phyloP scores from a whole-genome alignment of 1,140 invertebrate genomes.

The Pinna nobilis region DNA sequence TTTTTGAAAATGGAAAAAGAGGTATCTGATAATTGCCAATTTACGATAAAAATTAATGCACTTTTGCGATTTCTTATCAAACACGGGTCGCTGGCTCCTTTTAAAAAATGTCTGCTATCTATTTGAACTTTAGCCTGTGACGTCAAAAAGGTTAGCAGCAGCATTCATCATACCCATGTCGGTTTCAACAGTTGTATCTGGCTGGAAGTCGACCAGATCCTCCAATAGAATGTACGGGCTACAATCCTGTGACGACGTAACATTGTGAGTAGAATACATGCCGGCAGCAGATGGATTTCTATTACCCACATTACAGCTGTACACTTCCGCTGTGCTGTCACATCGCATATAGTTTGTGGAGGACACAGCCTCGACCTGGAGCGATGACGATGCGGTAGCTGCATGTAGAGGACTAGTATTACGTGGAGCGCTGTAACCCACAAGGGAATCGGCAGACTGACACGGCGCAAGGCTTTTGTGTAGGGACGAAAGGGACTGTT shows the following conservation, averaged over 20 bases:
- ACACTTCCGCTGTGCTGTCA: slow-evolving; percentile 44
- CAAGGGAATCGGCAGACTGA: slow-evolving; percentile 17
- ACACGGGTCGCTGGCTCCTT: no score
- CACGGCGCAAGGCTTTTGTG: slow-evolving; percentile 3
- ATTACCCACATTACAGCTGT: slow-evolving; percentile 23
- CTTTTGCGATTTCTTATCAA: no score
- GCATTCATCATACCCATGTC: slow-evolving; percentile 57
- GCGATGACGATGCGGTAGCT: slow-evolving; percentile 44
- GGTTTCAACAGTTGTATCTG: slow-evolving; percentile 53
- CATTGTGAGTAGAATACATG: slow-evolving; percentile 26
- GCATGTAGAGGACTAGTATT: slow-evolving; percentile 61
- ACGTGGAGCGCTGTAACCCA: slow-evolving; percentile 36
- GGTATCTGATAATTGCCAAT: no score
- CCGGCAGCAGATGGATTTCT: slow-evolving; percentile 6
- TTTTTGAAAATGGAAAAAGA: no score
- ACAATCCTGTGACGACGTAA: slow-evolving; percentile 41
- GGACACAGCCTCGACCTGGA: slow-evolving; percentile 55
- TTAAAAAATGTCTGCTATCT: no score
- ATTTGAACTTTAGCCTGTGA: slow-evolving; percentile 20
- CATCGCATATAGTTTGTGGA: slow-evolving; percentile 54
- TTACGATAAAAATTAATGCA: no score
- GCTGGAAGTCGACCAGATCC: slow-evolving; percentile 52
- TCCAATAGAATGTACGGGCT: slow-evolving; percentile 52
- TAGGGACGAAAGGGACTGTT: slow-evolving; percentile 5
- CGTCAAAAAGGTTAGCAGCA: slow-evolving; percentile 52